Base-by-base conservation (phyloP, 2,888 invertebrate genomes). In the Thecophora atra region DNA sequence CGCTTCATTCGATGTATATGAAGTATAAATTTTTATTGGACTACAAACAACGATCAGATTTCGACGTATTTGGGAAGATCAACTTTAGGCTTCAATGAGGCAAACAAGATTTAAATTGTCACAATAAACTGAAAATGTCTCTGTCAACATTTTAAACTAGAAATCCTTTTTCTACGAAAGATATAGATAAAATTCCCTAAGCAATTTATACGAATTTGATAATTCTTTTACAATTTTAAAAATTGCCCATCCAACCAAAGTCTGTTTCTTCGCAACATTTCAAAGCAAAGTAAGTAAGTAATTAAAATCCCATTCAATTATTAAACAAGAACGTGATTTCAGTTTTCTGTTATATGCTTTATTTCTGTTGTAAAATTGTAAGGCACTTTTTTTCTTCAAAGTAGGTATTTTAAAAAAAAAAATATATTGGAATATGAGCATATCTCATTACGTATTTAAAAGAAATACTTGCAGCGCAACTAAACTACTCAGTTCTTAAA, bases 281-380 rank as follows among this genome's bases (percentile, higher is more conserved):
- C n/a, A n/a, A n/a, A n/a, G n/a, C n/a, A n/a, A n/a, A n/a, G n/a
- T n/a, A n/a, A n/a, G n/a, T n/a, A n/a, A n/a, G n/a, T n/a, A 11
- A 37, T 37, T 8, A 37, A 37, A 37, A 37, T 37, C 11, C 37
- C 37, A 37, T 37, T 37, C 37, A 37, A 37, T 37, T 37, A 37
- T 11, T 37, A 37, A 11, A 37, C 37, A 11, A 1, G 11, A 37
- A 37, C 37, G 7, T 8, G 37, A 37, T 37, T 37, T 37, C 11
- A n/a, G 6, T 37, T 37, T 37, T 8, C 11, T 37, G 37, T 37
- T 37, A 37, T 11, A 52, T 69, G 30, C 28, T 71, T 72, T 44
- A 62, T 58, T 76, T 73, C 69, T 70, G 60, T 68, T 75, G 52
- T 73, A 63, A 15, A 47, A 72, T 71, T 73, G 54, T 63, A 70